Conservation (phyloP, 2,888 invertebrate species). For the Geotrupes spiniger region DNA sequence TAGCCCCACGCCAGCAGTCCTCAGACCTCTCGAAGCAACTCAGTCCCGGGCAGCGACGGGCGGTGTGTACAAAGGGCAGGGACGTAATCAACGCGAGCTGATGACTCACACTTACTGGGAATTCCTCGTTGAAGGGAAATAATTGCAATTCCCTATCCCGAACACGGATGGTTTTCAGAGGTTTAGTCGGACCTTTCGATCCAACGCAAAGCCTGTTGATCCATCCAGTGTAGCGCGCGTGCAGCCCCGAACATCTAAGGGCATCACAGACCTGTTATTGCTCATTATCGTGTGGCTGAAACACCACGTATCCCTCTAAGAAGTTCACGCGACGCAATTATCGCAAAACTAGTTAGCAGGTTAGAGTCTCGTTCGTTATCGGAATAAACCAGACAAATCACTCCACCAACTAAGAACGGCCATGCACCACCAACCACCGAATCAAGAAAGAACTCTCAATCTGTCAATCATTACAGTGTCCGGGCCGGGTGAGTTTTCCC, state of each 20-base stretch:
- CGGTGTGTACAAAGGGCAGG: slow-evolving; percentile 70
- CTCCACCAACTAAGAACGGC: slow-evolving; percentile 71
- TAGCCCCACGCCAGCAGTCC: slow-evolving; percentile 36
- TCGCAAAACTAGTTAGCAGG: slow-evolving; percentile 7
- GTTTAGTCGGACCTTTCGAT: slow-evolving; percentile 64
- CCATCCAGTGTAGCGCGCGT: slow-evolving; percentile 64
- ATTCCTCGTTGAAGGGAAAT: slow-evolving; percentile 62
- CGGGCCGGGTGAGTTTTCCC: slow-evolving; percentile 57
- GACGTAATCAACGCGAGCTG: slow-evolving; percentile 66
- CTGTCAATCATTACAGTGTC: slow-evolving; percentile 55
- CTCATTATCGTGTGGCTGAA: slow-evolving; percentile 59
- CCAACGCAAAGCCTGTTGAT: slow-evolving; percentile 58
- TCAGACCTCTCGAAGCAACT: slow-evolving; percentile 43
- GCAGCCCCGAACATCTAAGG: slow-evolving; percentile 63
- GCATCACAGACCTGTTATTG: slow-evolving; percentile 43
- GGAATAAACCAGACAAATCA: slow-evolving; percentile 74
- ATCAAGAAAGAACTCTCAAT: slow-evolving; percentile 68
- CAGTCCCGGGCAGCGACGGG: slow-evolving; percentile 71
- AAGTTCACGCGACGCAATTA: slow-evolving; percentile 42
- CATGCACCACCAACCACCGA: slow-evolving; percentile 68
- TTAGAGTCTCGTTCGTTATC: too few relatives aligned
- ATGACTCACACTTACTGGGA: slow-evolving; percentile 68
- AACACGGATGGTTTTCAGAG: slow-evolving; percentile 60
- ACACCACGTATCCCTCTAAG: slow-evolving; percentile 63
- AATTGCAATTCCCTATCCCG: slow-evolving; percentile 56